Percentiles rank a stretch among this genome's conserved stretches.
phyloP scores from a whole-genome alignment of 2,113 vertebrate genomes.

The Mormyrus iriodes region DNA sequence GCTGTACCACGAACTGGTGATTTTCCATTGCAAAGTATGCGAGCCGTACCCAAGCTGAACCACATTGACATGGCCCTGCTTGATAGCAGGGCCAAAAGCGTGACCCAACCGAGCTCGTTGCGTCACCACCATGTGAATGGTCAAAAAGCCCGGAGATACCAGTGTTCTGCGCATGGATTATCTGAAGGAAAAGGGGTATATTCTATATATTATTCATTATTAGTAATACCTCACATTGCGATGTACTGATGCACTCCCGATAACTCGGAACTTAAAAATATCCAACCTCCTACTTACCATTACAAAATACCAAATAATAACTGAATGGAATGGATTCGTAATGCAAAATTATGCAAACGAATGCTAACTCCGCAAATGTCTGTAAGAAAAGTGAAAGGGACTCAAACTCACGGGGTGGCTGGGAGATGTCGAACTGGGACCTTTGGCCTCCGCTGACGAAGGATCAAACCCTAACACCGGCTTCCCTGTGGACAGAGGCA shows the following conservation, averaged over 20 bases:
- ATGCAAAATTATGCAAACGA: not conserved
- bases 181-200: not conserved
- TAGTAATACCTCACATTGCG: not conserved
- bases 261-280: too few relatives aligned
- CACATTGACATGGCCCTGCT: not conserved
- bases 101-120: not conserved
- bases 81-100: not conserved
- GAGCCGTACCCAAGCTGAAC: not conserved
- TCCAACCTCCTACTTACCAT: not conserved
- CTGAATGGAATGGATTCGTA: not conserved
- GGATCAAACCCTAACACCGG: constrained; percentile 47
- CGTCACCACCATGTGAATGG: not conserved
- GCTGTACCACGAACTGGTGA: not conserved
- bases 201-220: not conserved
- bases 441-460: constrained; percentile 38
- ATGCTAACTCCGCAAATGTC: not conserved
- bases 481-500: constrained; percentile 50
- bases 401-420: constrained; percentile 46
- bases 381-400: not conserved
- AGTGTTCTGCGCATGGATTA: not conserved
- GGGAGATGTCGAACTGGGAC: constrained; percentile 50
- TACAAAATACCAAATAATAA: not conserved
- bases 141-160: not conserved
- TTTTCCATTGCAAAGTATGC: not conserved
- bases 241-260: not conserved